Evolutionary conservation across 1,140 invertebrate genomes (phyloP), one percentile per base, ranked within the genome.

Genomic region (Drosophila trapezifrons): DNA sequence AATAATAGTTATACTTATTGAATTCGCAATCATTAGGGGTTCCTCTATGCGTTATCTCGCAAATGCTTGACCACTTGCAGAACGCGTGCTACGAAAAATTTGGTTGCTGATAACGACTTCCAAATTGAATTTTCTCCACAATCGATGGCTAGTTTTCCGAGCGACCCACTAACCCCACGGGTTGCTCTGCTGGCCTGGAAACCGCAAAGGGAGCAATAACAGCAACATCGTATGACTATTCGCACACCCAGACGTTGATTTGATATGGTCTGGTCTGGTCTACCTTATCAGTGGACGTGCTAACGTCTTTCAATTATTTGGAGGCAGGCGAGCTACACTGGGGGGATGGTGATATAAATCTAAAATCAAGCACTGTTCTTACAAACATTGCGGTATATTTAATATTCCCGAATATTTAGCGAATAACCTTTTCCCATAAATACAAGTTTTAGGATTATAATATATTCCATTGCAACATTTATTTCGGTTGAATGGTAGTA

Each of bases 151-250:
- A 27, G 51, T 32, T 40, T 70, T 71, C 35, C 42, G 4, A 27
- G 9, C 49, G 51, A 71, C 67, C 67, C 51, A 70, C 20, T 71
- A 49, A 58, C 47, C 20, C 32, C 49, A 58, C 17, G 32, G 38
- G 49, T 71, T 47, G 27, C 51, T 32, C 20, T n/a, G 6, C 20
- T 46, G 9, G 32, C 49, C 15, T 57, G 65, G 65, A 43, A 70
- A 57, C 51, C 12, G 12, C 3, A 10, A 1, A 15, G 3, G 12
- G 5, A 29, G 17, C 63, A 20, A 56, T 56, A 70, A 18, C 35
- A 40, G 12, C 10, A 57, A 58, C 25, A 71, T 71, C 67, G 65
- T 70, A 58, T 71, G 67, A 71, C 65, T 71, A 22, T 58, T 70
- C 42, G 13, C 20, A 9, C 62, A n/a, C 22, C 62, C 51, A 71